Evolutionary conservation across 2,797 vertebrate genomes (phyloP), one percentile per base, ranked within the genome.

Genomic region (Myotis pilosus): DNA sequence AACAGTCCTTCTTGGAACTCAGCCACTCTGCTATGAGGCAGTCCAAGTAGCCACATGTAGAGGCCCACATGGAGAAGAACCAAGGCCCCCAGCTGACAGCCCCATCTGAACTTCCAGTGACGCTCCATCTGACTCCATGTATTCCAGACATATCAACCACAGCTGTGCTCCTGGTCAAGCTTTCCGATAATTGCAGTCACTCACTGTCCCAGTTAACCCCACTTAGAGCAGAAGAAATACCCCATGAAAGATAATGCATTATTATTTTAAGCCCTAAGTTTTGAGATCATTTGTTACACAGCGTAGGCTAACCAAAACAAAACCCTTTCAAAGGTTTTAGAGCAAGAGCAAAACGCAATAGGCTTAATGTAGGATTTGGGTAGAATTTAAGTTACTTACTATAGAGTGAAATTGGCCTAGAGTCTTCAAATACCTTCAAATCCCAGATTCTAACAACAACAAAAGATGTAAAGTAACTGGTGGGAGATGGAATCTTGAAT

Each of bases 301-400:
- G 79, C 69, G 80, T 90, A 69, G 93, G 64, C 86, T 88, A 74
- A 75, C 82, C 51, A 12, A 92, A 89, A 87, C 82, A 85, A 94
- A 92, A 74, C 20, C 11, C 38, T 79, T 92, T 83, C 68, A 53
- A 62, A 81, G 49, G n/a, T 74, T 85, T 74, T 66, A 25, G 16
- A 87, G 49, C 16, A 94, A 92, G n/a, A 95, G 16, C 6, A 71
- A 91, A 88, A 69, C 30, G n/a, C 25, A n/a, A 38, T 75, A 86
- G 17, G 71, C 13, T 57, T 89, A 76, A 86, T 68, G 47, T 41
- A 23, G 33, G 13, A 87, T 30, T n/a, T 68, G 25, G 16, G 51
- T 47, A 44, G 66, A 91, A 87, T 41, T 51, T 74, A 72, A 92
- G n/a, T 49, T 92, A 71, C 55, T 36, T 57, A 25, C n/a, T 84